Base-by-base conservation (phyloP, 1,140 invertebrate species). In the Ceratosolen solmsi region DNA sequence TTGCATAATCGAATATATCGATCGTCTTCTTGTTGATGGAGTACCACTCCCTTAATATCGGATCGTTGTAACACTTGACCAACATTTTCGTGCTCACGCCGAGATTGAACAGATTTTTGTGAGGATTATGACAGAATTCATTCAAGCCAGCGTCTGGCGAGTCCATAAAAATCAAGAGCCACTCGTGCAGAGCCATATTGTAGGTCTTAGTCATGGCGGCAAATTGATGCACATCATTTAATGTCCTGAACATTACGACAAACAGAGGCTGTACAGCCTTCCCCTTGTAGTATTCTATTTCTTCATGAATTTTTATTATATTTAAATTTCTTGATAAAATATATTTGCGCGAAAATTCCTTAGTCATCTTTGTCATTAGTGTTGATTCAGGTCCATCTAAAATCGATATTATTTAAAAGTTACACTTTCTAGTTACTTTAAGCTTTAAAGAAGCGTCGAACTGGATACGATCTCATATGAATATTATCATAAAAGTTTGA, bases 21-120 rank as follows among this genome's bases (percentile, higher is more conserved):
- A 84, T 84, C 4, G 33, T 46, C 46, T 87, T 74, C 0, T 73
- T 75, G 9, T 79, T 60, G 5, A 82, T 77, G 0, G 80, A 82
- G 41, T 82, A 77, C 80, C 80, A 82, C 11, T 82, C 73, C 8
- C 15, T 77, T 11, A 77, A 0, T 0, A 77, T 33, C 1, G 41
- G 17, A 41, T 70, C 25, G 17, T 70, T 27, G 27, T 54, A 30
- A 41, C 79, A 81, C 38, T 71, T 76, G 11, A 72, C 74, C 17
- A 82, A 5, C 73, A 82, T 82, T 54, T 77, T 82, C 11, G 73
- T 58, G n/a, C 49, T 71, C 5, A 82, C 27, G 0, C 71, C 80
- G 0, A 82, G 71, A 49, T 72, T 70, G 2, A 82, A 60, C 0
- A 71, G 4, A 71, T 77, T 76, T 0, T 25, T 25, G 2, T 60